Percentiles rank a stretch among this genome's conserved stretches.
Conservation (phyloP, 2,888 invertebrate species). For the Morpho achilles region DNA sequence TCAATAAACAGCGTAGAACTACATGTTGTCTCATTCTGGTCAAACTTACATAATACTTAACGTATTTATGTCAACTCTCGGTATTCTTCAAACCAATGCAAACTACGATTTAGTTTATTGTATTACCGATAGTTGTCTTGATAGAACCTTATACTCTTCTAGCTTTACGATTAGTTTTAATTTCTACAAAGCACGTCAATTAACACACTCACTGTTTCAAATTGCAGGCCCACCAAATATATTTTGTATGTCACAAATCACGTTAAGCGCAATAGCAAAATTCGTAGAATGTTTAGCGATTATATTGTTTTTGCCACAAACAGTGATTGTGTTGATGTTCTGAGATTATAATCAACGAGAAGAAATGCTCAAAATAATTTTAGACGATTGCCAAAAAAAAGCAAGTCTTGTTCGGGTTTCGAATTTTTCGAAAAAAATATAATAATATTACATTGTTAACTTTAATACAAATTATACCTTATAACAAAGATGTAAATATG, state of each 20-base stretch:
- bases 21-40: constrained; percentile 74
- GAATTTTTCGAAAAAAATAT: constrained; percentile 25
- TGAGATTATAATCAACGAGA: constrained; percentile 56
- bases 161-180: constrained; percentile 62
- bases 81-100: constrained; percentile 33
- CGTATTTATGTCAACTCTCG: constrained; percentile 65
- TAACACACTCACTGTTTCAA: constrained; percentile 78
- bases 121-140: constrained; percentile 22
- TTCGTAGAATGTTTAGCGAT: constrained; percentile 3
- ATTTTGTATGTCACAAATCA: constrained; percentile 36
- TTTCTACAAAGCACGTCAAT: constrained; percentile 58
- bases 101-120: constrained; percentile 5
- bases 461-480: constrained; percentile 15
- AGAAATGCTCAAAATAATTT: constrained; percentile 73
- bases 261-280: constrained; percentile 9
- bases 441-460: constrained; percentile 45
- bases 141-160: constrained; percentile 52
- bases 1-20: constrained; percentile 81
- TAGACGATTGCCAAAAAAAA: constrained; percentile 62
- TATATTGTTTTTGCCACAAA: constrained; percentile 37
- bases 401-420: constrained; percentile 40
- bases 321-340: constrained; percentile 78
- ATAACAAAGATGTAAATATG: constrained; percentile 53
- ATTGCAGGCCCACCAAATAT: constrained; percentile 68
- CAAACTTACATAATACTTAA: constrained; percentile 72